A percentile compares a stretch with the other conserved stretches of the same genome.
phyloP scores from a whole-genome alignment of 2,113 vertebrate genomes.

The Microcebus murinus region DNA sequence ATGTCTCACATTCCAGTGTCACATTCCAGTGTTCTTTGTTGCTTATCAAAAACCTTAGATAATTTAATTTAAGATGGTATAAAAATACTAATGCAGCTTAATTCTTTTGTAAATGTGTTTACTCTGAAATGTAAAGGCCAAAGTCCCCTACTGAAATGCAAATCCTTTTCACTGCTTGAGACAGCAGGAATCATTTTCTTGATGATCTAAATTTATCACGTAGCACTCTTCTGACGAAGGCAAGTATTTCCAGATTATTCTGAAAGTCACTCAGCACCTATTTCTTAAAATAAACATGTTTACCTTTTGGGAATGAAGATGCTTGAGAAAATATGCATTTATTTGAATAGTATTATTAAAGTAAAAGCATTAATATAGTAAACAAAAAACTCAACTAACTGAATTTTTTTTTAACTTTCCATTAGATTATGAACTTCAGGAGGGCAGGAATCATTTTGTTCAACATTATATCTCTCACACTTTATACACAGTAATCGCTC shows the following conservation, averaged over 20 bases:
- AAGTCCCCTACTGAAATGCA: neutral
- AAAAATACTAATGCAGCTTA: conserved; percentile 42
- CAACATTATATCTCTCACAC: neutral
- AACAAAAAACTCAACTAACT: neutral
- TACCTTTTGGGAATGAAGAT: neutral
- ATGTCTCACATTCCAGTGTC: neutral
- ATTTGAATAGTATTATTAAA: neutral
- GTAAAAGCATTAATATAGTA: neutral
- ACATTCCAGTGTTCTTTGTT: conserved; percentile 32
- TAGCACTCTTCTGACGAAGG: neutral
- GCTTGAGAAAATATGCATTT: conserved; percentile 47
- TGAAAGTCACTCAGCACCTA: neutral
- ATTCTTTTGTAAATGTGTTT: conserved; percentile 59
- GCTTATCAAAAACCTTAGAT: conserved; percentile 39
- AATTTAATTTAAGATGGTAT: conserved; percentile 50
- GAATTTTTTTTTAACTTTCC: neutral
- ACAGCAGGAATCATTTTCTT: neutral
- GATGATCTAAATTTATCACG: neutral
- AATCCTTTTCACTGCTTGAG: neutral
- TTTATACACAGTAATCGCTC: neutral
- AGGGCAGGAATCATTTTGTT: neutral
- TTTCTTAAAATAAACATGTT: conserved; percentile 36
- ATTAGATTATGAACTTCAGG: neutral
- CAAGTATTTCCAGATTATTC: neutral
- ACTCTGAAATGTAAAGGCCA: neutral